Evolutionary conservation across 2,113 vertebrate species (phyloP).

Genomic region (Clarias batrachus): DNA sequence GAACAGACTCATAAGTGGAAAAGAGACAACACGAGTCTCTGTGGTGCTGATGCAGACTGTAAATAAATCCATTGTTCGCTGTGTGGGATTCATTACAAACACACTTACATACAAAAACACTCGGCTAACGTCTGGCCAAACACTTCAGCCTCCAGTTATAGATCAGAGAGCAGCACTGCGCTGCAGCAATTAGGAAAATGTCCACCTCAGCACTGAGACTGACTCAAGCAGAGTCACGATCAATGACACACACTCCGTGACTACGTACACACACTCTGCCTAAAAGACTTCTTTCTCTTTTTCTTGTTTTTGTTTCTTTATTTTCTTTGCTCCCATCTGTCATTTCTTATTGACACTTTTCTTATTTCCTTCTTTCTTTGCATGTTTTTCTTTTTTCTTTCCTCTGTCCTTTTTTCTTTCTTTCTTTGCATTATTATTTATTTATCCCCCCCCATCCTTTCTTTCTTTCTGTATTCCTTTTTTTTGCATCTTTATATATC

Average conservation of each 20-base stretch:
- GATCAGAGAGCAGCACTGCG: background rate
- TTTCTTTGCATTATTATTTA: background rate
- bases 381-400: background rate
- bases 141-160: background rate
- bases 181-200: conserved; percentile 55
- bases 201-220: conserved; percentile 57
- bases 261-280: background rate
- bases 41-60: background rate
- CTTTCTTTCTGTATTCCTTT: background rate
- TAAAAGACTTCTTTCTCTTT: background rate
- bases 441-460: background rate
- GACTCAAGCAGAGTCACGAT: conserved; percentile 36
- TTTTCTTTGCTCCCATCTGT: no score
- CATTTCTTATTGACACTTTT: no score
- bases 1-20: no score
- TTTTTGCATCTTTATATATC: background rate
- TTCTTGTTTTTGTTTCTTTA: background rate
- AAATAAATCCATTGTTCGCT: background rate
- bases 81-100: background rate
- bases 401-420: background rate
- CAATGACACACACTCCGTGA: background rate
- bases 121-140: background rate
- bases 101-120: background rate
- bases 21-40: background rate
- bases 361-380: background rate